Evolutionary conservation across 2,888 invertebrate genomes (phyloP).

Genomic region (Pandemis corylana): DNA sequence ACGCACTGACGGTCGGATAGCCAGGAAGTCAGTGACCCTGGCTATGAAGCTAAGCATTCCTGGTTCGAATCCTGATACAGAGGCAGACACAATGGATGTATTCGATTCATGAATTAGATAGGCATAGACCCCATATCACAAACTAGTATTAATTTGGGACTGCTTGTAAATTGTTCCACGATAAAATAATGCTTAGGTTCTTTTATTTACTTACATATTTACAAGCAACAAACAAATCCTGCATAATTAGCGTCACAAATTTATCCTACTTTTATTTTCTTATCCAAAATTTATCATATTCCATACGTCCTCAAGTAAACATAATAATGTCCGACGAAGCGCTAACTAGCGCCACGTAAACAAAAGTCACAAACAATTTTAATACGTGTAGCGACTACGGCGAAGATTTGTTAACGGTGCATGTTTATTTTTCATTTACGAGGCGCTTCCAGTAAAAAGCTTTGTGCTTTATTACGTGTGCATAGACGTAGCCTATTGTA

Average conservation of each 20-base stretch:
- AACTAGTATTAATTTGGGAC: no score
- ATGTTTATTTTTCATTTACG: constrained; percentile 84
- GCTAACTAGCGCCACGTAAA: constrained; percentile 45
- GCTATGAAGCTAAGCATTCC: no score
- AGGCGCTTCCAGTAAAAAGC: constrained; percentile 63
- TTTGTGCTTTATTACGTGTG: constrained; percentile 56
- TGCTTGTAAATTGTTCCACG: no score
- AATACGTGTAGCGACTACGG: constrained; percentile 67
- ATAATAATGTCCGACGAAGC: constrained; percentile 29
- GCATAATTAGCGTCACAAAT: background rate
- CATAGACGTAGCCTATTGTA: constrained; percentile 20
- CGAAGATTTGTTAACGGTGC: constrained; percentile 51
- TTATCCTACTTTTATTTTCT: background rate
- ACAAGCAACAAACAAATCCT: background rate
- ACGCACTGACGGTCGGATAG: no score
- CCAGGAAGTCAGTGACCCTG: no score
- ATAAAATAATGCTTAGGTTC: no score
- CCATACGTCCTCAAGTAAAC: constrained; percentile 15
- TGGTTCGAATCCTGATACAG: no score
- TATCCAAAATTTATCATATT: background rate
- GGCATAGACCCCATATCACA: no score
- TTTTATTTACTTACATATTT: no score
- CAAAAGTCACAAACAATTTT: constrained; percentile 67
- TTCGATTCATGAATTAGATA: no score
- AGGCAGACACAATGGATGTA: no score